Evolutionary conservation across 92 coral and sea anemone species (phyloP).

Genomic region (Parazoanthus atlanticus): DNA sequence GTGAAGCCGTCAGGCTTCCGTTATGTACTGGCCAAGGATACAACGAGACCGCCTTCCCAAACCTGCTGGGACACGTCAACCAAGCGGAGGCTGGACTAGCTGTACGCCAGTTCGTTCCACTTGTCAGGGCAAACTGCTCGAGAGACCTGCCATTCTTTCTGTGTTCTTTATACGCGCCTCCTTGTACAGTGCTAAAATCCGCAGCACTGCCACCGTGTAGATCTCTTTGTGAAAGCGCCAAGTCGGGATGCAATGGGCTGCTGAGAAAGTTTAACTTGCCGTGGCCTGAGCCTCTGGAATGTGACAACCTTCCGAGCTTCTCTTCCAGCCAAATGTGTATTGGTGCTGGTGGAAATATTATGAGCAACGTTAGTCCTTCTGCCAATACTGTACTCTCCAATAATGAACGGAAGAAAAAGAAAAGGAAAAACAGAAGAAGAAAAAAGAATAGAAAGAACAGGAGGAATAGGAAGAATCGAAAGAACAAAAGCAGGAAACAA

Average conservation of each 20-base stretch:
- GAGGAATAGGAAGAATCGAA: conserved; percentile 25
- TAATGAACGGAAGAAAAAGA: conserved; percentile 14
- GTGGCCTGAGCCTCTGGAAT: conserved; percentile 24
- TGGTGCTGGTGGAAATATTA: background rate
- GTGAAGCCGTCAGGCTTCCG: conserved; percentile 16
- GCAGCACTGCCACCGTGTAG: conserved; percentile 28
- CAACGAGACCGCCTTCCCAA: conserved; percentile 6
- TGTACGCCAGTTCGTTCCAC: conserved; percentile 1
- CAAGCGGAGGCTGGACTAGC: background rate
- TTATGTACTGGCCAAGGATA: background rate
- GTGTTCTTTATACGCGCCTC: conserved; percentile 18
- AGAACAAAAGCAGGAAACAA: conserved; percentile 21
- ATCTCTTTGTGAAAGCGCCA: conserved; percentile 13
- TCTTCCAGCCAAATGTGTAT: conserved; percentile 4
- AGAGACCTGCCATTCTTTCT: conserved; percentile 5
- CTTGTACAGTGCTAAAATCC: background rate
- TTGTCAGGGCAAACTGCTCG: conserved; percentile 31
- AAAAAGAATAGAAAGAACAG: conserved; percentile 25
- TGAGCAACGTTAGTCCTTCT: background rate
- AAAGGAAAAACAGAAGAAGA: conserved; percentile 17
- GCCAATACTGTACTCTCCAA: background rate
- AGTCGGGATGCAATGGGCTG: background rate
- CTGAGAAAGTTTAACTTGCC: background rate
- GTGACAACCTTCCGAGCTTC: background rate
- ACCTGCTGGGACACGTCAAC: conserved; percentile 8